Base-by-base conservation (phyloP, 2,888 invertebrate species). In the Merodon equestris region DNA sequence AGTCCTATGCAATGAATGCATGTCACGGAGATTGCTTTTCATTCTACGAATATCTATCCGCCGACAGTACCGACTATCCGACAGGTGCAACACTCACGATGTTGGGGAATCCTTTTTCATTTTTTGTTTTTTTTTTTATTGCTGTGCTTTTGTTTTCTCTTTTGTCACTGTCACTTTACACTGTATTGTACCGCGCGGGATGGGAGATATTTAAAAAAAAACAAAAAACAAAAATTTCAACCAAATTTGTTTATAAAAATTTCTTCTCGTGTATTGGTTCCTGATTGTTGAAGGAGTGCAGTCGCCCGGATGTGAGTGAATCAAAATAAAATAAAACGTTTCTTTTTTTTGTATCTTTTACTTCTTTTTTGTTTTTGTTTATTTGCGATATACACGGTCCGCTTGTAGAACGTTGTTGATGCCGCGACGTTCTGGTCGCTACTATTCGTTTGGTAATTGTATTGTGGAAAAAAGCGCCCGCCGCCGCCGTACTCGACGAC, bases 401-500 rank as follows among this genome's bases (percentile, higher is more conserved):
- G 79, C 58, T 76, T 72, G 84, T 83, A 85, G 83, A 87, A 86
- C 87, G 87, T 86, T 88, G 87, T 85, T 87, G 84, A 87, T 88
- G 86, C 87, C 87, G 87, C 89, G 89, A 88, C 88, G 88, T 85
- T 85, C 85, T 84, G 83, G 85, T 87, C 87, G 88, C 87, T 86
- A 88, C 87, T 88, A 86, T 84, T 83, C 83, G 82, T 82, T 85
- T 85, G 72, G 72, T 81, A 76, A 84, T 82, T 84, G 84, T 85
- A 86, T 83, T 82, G 83, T 83, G 83, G 83, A 79, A 79, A 79
- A 79, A 74, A 79, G 79, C 79, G 74, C 79, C 77, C 79, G 79
- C 75, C 81, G 74, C 61, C 74, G 60, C 66, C 71, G 61, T 53
- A 67, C 67, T 67, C 72, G 66, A 70, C 77, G 54, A 71, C 70